Conservation (phyloP, 2,797 vertebrate genomes). For the Coregonus sp. region DNA sequence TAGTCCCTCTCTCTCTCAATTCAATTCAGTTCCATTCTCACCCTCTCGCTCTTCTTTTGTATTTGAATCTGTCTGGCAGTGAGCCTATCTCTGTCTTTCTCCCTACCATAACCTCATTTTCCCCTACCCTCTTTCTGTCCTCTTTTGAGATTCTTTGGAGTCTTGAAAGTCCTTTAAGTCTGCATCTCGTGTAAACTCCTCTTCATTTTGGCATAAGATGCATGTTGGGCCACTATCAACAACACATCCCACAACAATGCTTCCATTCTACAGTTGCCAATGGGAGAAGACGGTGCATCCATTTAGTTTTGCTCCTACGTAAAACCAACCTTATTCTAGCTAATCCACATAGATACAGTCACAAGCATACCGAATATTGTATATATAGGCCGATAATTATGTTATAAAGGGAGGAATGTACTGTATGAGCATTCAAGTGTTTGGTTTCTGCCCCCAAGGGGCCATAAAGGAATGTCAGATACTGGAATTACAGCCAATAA, state of each 20-base stretch:
- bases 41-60: background rate
- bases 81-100: background rate
- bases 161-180: too few relatives aligned
- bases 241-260: conserved; percentile 1
- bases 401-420: background rate
- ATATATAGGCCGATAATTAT: background rate
- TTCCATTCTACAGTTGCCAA: background rate
- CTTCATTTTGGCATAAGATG: background rate
- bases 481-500: background rate
- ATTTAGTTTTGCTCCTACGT: background rate
- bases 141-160: background rate
- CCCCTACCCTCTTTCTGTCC: background rate
- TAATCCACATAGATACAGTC: background rate
- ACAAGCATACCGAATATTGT: background rate
- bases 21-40: background rate
- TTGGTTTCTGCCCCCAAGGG: background rate
- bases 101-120: background rate
- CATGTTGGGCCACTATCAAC: conserved; percentile 2
- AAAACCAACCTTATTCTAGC: background rate
- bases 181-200: background rate
- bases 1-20: background rate
- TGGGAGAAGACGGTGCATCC: too few relatives aligned
- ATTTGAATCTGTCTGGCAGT: background rate
- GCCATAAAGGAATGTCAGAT: background rate
- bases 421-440: background rate